A percentile compares a stretch with the other conserved stretches of the same genome.
Conservation (phyloP, 2,888 invertebrate genomes). For the Drosophila prostipennis region DNA sequence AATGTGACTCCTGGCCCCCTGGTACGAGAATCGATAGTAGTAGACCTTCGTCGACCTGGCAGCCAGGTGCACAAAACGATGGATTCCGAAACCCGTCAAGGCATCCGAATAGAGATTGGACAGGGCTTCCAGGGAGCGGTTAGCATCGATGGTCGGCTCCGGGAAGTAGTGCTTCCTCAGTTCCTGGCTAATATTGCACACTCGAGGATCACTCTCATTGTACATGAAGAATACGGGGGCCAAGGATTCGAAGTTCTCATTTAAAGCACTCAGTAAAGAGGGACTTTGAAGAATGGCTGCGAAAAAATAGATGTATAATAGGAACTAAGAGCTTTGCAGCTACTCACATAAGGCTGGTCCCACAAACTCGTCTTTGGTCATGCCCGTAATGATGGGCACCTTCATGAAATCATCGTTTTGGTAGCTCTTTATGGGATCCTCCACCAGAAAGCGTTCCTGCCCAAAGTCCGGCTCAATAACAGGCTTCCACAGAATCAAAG, state of each 20-base stretch:
- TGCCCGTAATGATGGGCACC: constrained; percentile 88
- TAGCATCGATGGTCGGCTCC: constrained; percentile 63
- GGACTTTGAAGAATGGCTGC: constrained; percentile 85
- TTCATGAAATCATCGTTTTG: constrained; percentile 86
- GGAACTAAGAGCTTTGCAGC: not conserved
- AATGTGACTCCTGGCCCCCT: constrained; percentile 87
- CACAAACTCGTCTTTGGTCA: constrained; percentile 89
- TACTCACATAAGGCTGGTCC: constrained; percentile 86
- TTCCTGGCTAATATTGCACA: constrained; percentile 85
- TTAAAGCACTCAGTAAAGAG: constrained; percentile 85
- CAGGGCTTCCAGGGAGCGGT: constrained; percentile 73
- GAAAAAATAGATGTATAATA: accelerated
- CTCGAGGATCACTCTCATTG: constrained; percentile 86
- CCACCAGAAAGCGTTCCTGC: constrained; percentile 88
- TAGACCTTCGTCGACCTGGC: constrained; percentile 86
- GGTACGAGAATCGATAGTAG: constrained; percentile 87
- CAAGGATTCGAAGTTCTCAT: constrained; percentile 86
- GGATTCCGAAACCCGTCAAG: constrained; percentile 86
- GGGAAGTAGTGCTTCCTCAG: constrained; percentile 84
- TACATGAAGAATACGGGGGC: constrained; percentile 88
- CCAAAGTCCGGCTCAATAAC: constrained; percentile 88
- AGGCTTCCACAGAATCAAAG: constrained; percentile 86
- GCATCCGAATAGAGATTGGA: constrained; percentile 86
- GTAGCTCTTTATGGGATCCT: constrained; percentile 87
- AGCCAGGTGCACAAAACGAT: constrained; percentile 87